Base-by-base conservation (phyloP, 2,113 vertebrate genomes). In the Coptodon rendalli region DNA sequence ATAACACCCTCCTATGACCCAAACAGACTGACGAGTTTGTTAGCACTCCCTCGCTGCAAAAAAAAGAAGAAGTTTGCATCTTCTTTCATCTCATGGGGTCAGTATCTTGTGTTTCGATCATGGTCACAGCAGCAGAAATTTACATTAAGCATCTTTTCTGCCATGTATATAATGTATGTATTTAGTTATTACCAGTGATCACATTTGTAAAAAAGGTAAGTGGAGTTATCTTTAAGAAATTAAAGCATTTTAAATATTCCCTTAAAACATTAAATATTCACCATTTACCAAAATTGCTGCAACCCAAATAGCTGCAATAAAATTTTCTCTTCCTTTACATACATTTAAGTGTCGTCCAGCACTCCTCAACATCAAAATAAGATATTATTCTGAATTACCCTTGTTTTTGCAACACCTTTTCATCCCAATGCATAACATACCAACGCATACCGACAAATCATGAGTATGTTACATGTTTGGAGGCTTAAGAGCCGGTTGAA, bases 291-390 rank as follows among this genome's bases (percentile, higher is more conserved):
- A 19, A 19, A 5, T 19, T 34, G 59, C 29, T 34, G 59, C 59
- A 61, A 61, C 19, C 59, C 29, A 61, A 34, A 61, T 19, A 61
- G 9, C 5, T 10, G 16, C 16, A 34, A 12, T 12, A 61, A 61
- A 3, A 19, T 63, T 34, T 34, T 16, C 7, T 29, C 0, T 0
- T 57, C 56, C 16, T 29, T 57, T 36, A 36, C 16, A 63, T 34
- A 11, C 31, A 34, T 66, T 19, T 34, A 36, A 17, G 16, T 40
- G 36, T 68, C 22, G 7, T 34, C 29, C 29, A 2, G 29, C n/a
- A 43, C n/a, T 71, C 12, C n/a, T 43, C 8, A 71, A 71, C 7
- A 53, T 53, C 19, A 53, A 53, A n/a, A n/a, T n/a, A 10, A 53
- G 19, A 9, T 9, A 9, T 52, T 7, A 50, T 52, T 52, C 50